A percentile compares a stretch with the other conserved stretches of the same genome.
Evolutionary conservation across 2,888 invertebrate species (phyloP).

Genomic region (Dryocosmus kuriphilus): DNA sequence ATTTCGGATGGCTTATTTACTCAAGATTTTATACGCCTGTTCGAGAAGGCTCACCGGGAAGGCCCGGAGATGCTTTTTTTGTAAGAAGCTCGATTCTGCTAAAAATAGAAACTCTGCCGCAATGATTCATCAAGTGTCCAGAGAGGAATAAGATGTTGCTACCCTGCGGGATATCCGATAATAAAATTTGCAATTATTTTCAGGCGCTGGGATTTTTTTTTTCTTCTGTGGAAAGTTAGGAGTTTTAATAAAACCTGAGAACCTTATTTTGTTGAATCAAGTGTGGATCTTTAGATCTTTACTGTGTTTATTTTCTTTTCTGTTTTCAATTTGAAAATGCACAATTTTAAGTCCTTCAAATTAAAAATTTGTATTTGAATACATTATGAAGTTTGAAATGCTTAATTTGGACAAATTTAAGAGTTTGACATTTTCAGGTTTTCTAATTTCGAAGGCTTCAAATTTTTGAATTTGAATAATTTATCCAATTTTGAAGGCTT

Average conservation of each 20-base stretch:
- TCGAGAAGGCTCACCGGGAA: conserved; percentile 2
- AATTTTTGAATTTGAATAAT: no score
- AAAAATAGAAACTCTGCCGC: conserved; percentile 42
- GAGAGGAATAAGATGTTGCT: conserved; percentile 30
- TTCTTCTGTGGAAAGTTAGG: background rate
- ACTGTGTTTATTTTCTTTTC: no score
- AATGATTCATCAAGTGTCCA: conserved; percentile 44
- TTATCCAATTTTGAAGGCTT: no score
- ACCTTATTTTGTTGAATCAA: background rate
- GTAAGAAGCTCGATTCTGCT: conserved; percentile 41
- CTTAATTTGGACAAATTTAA: no score
- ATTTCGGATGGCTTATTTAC: conserved; percentile 28
- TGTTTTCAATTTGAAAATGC: no score
- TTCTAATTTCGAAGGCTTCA: no score
- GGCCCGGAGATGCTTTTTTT: conserved; percentile 42
- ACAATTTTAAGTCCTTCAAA: no score
- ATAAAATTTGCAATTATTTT: background rate
- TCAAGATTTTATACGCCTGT: conserved; percentile 30
- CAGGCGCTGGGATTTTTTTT: background rate
- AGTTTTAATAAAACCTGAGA: no score
- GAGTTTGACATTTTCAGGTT: no score
- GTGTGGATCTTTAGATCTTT: no score
- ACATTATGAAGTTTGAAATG: no score
- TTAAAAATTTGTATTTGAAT: no score
- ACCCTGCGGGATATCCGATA: background rate